A percentile compares a stretch with the other conserved stretches of the same genome.
Evolutionary conservation across 2,797 vertebrate genomes (phyloP).

Genomic region (Siniperca obscura): DNA sequence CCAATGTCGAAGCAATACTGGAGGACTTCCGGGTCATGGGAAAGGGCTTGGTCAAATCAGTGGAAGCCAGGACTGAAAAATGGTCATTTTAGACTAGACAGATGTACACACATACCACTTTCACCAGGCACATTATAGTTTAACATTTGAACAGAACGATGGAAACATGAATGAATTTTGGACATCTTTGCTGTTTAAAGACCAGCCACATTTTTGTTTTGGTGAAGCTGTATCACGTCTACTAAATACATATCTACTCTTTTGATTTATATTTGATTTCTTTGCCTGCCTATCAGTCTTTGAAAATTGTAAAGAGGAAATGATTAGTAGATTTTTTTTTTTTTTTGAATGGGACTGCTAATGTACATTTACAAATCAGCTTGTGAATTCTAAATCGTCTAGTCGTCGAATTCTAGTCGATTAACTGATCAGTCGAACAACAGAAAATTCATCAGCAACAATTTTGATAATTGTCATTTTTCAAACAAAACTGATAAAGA

Average conservation of each 20-base stretch:
- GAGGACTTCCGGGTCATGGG: constrained; percentile 93
- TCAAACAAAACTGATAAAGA: background rate
- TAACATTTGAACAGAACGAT: background rate
- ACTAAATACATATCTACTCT: constrained; percentile 59
- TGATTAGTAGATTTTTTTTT: background rate
- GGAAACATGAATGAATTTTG: constrained; percentile 6
- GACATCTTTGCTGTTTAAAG: constrained; percentile 12
- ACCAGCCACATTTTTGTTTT: constrained; percentile 14
- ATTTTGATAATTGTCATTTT: background rate
- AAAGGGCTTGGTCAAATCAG: constrained; percentile 89
- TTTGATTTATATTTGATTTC: constrained; percentile 11
- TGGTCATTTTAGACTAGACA: constrained; percentile 87
- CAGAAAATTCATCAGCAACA: background rate
- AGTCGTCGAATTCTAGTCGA: too few relatives aligned
- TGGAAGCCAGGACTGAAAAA: constrained; percentile 91
- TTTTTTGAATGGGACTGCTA: background rate
- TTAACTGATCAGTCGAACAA: too few relatives aligned
- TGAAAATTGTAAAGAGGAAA: background rate
- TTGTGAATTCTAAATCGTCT: background rate
- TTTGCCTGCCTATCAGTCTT: background rate
- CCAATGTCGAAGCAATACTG: constrained; percentile 93
- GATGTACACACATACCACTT: background rate
- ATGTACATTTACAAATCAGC: background rate
- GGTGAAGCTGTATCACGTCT: constrained; percentile 14
- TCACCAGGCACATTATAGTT: background rate